phyloP scores from a whole-genome alignment of 1,140 invertebrate species.

The Mylabris phalerata region DNA sequence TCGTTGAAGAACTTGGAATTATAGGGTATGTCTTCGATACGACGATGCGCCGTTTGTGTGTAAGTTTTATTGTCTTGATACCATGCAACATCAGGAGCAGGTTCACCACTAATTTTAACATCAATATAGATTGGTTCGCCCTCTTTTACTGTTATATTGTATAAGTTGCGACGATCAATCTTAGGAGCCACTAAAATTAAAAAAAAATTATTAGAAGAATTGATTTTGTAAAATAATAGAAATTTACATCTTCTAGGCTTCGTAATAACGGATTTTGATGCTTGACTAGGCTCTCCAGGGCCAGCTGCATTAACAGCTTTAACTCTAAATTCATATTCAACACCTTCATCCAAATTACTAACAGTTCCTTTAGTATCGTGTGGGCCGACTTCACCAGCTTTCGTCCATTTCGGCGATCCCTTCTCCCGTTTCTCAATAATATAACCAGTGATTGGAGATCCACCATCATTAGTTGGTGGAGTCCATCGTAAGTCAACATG shows the following conservation, averaged over 20 bases:
- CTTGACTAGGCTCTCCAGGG: slow-evolving; percentile 69
- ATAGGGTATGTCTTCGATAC: slow-evolving; percentile 80
- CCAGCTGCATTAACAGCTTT: slow-evolving; percentile 72
- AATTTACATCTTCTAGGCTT: slow-evolving; percentile 80
- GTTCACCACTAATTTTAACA: slow-evolving; percentile 78
- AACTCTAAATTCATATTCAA: slow-evolving; percentile 83
- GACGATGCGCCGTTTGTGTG: slow-evolving; percentile 46
- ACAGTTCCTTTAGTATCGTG: slow-evolving; percentile 72
- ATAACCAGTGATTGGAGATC: slow-evolving; percentile 88
- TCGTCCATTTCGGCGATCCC: slow-evolving; percentile 77
- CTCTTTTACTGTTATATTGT: slow-evolving; percentile 69
- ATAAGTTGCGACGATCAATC: slow-evolving; percentile 78
- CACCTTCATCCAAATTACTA: slow-evolving; percentile 75
- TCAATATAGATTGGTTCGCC: slow-evolving; percentile 79
- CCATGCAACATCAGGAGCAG: slow-evolving; percentile 74
- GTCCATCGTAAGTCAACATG: slow-evolving; percentile 89
- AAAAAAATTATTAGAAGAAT: slow-evolving; percentile 14
- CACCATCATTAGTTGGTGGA: slow-evolving; percentile 81
- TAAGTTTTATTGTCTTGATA: slow-evolving; percentile 56
- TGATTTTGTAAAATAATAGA: slow-evolving; percentile 11
- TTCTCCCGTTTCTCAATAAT: slow-evolving; percentile 92
- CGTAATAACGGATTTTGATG: slow-evolving; percentile 66
- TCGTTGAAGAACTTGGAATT: slow-evolving; percentile 79
- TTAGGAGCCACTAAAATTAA: slow-evolving; percentile 74
- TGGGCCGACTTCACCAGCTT: slow-evolving; percentile 71